These are phyloP conservation scores for rabbit (Oryctolagus cuniculus) DNA, from an alignment of 2,113 vertebrate genomes.

Conservation along the genomic window DNA sequence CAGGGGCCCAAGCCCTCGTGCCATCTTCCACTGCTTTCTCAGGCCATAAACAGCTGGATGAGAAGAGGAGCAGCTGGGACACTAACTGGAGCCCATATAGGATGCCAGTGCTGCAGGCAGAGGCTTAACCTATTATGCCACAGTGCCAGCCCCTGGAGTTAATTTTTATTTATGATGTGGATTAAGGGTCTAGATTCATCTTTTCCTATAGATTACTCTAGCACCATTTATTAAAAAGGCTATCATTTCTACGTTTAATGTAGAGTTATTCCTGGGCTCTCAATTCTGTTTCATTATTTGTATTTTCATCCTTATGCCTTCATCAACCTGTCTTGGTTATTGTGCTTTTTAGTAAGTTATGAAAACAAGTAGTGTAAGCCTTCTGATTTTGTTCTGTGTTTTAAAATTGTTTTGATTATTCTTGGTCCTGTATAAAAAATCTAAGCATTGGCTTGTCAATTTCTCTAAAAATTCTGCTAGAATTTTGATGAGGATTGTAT, in stretches of 20 bases:
- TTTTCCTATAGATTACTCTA: background rate
- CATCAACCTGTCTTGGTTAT: background rate
- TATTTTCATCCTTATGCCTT: background rate
- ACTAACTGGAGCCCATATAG: too few species aligned
- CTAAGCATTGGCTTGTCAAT: background rate
- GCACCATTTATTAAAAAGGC: background rate
- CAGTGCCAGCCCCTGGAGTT: background rate
- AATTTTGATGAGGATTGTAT: background rate
- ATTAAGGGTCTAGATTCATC: conserved; percentile 22
- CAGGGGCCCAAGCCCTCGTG: too few species aligned
- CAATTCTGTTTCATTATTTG: background rate
- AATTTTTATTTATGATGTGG: conserved; percentile 12
- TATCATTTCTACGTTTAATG: background rate
- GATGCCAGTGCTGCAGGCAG: too few species aligned
- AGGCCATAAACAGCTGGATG: too few species aligned
- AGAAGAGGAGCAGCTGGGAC: too few species aligned
- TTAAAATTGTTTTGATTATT: background rate
- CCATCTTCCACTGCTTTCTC: too few species aligned
- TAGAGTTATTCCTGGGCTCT: background rate
- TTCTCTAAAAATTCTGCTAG: background rate
- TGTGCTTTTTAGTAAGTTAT: background rate
- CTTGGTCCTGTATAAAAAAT: background rate
- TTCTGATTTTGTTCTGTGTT: background rate
- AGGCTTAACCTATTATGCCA: too few species aligned
- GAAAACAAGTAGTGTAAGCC: background rate